Percentiles rank a stretch among this genome's conserved stretches.
Conservation (phyloP, 2,113 vertebrate genomes). For the Raja brachyura region DNA sequence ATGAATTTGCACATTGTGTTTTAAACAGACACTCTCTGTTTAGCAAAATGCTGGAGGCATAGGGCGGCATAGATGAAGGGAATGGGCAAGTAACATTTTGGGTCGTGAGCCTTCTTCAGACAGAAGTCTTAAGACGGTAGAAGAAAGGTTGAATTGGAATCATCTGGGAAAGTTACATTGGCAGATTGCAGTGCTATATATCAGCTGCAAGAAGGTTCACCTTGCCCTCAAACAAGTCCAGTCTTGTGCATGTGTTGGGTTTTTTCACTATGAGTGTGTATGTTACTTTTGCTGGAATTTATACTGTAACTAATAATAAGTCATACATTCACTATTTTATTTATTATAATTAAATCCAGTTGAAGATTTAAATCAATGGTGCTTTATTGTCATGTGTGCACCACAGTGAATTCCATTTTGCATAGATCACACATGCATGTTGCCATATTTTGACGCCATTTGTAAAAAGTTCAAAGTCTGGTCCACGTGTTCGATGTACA, state of each 20-base stretch:
- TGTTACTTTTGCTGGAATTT: neutral
- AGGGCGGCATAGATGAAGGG: no score
- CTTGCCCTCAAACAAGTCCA: neutral
- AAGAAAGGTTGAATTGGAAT: neutral
- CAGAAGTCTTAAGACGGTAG: neutral
- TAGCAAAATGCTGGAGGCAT: neutral
- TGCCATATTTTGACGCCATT: no score
- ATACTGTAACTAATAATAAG: neutral
- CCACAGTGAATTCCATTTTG: no score
- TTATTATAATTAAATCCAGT: neutral
- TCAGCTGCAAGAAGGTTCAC: neutral
- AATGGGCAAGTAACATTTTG: no score
- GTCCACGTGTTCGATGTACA: no score
- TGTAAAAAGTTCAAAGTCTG: no score
- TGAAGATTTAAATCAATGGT: neutral
- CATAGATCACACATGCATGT: no score
- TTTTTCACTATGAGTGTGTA: neutral
- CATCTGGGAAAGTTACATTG: neutral
- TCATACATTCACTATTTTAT: neutral
- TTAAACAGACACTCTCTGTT: no score
- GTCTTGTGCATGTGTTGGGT: neutral
- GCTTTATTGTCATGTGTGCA: no score
- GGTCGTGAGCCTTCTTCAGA: no score
- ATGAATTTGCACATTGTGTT: no score
- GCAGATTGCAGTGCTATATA: neutral